phyloP scores from a whole-genome alignment of 2,888 invertebrate genomes.

The Habroteleia sp. region DNA sequence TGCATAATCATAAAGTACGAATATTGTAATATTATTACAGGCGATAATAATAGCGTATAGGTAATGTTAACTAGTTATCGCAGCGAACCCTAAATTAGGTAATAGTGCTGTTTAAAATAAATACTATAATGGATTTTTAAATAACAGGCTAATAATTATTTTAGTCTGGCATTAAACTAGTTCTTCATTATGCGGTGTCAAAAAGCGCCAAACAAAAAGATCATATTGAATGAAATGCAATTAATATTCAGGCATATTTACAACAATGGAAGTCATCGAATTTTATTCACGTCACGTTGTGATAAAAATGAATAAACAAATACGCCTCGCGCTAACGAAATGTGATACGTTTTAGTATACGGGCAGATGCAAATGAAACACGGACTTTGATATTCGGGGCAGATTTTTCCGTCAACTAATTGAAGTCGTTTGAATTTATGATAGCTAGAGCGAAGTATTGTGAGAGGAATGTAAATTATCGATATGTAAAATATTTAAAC shows the following conservation, averaged over 20 bases:
- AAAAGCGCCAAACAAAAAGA: not conserved
- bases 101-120: slow-evolving; percentile 1
- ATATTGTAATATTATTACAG: no score
- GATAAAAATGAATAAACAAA: slow-evolving; percentile 41
- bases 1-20: no score
- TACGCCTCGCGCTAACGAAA: slow-evolving; percentile 21
- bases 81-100: no score
- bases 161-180: not conserved
- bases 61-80: no score
- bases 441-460: slow-evolving; percentile 13
- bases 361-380: slow-evolving; percentile 9
- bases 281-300: slow-evolving; percentile 21
- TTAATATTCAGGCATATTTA: slow-evolving; percentile 3
- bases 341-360: slow-evolving; percentile 21
- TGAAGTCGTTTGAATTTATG: slow-evolving; percentile 24
- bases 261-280: slow-evolving; percentile 6
- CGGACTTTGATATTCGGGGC: slow-evolving; percentile 4
- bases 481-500: slow-evolving; percentile 35
- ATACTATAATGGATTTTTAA: not conserved
- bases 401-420: slow-evolving; percentile 18
- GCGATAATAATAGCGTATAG: no score
- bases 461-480: slow-evolving; percentile 21
- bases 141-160: not conserved
- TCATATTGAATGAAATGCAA: slow-evolving; percentile 1
- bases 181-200: not conserved